A percentile compares a stretch with the other conserved stretches of the same genome.
phyloP scores from a whole-genome alignment of 2,888 invertebrate genomes.

The Thumatha senex region DNA sequence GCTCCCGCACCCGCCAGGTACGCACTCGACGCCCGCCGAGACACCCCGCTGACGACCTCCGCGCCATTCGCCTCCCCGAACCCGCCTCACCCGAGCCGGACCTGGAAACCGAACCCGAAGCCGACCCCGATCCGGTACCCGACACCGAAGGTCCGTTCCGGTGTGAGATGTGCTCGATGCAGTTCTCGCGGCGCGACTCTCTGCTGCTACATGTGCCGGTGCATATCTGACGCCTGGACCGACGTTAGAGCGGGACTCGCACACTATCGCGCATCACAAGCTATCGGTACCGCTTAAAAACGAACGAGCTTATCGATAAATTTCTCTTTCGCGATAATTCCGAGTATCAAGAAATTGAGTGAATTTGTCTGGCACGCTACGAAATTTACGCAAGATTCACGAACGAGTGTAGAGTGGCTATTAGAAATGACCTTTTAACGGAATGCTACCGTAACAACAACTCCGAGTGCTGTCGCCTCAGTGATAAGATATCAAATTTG shows the following conservation, averaged over 20 bases:
- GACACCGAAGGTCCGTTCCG: conserved; percentile 85
- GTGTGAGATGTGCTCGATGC: conserved; percentile 92
- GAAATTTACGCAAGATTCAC: too few species aligned
- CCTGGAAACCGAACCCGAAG: conserved; percentile 12
- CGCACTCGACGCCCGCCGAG: conserved; percentile 58
- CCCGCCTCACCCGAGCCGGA: conserved; percentile 4
- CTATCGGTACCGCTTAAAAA: neutral
- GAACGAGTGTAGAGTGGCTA: too few species aligned
- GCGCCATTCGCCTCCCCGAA: conserved; percentile 54
- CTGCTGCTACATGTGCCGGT: conserved; percentile 90
- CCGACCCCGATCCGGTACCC: conserved; percentile 22
- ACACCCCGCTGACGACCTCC: conserved; percentile 71
- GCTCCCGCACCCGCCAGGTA: conserved; percentile 50
- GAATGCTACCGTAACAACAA: too few species aligned
- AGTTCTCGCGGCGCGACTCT: conserved; percentile 89
- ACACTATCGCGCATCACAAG: neutral
- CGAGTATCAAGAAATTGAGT: too few species aligned
- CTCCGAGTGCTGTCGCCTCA: too few species aligned
- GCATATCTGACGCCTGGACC: conserved; percentile 86
- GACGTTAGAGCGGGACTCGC: neutral
- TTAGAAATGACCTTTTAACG: too few species aligned
- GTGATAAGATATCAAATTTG: too few species aligned
- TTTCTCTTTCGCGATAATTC: too few species aligned
- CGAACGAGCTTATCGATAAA: neutral
- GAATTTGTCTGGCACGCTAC: too few species aligned